Base-by-base conservation (phyloP, 2,797 vertebrate genomes). In the Halcyon smyrnensis region DNA sequence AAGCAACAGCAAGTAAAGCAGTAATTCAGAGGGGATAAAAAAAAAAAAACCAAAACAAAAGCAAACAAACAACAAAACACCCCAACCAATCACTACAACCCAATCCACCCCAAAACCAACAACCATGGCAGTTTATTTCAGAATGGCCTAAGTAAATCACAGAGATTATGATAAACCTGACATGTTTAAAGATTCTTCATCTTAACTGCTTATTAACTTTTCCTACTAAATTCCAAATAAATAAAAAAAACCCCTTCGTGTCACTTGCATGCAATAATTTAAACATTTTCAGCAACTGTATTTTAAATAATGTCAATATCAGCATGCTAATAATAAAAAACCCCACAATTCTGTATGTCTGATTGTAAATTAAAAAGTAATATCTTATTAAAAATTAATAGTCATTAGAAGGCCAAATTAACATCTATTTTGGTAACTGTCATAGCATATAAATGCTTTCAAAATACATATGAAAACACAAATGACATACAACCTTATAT, bases 331-430 rank as follows among this genome's bases (percentile, higher is more conserved):
- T 71, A 91, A 84, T 24, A 95, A 94, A 95, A 75, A 36, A 51
- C 1, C 15, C 50, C 50, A 51, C 50, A 28, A 51, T 89, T 89
- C 63, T 79, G 15, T 41, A 63, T 69, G 32, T 46, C 65, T 67
- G 37, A 87, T 28, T 78, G 14, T 77, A 91, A 93, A 94, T 41
- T 82, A 12, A 78, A 77, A 87, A 94, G 64, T 65, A 84, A 21
- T 46, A 89, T 27, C 50, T 69, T 70, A 84, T 87, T 83, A 84
- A 90, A 84, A 96, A 96, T 94, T 76, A 93, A 96, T 46, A 84
- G 74, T 45, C 20, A 96, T 93, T 89, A 87, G 25, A 77, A 93
- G 23, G 27, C 63, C 57, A 93, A 77, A 94, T 92, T 90, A 96
- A 81, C 82, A 93, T 78, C 76, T 73, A 86, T 87, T 89, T 46